Conservation (phyloP, 2,888 invertebrate species). For the Polydrusus pterygomalis region DNA sequence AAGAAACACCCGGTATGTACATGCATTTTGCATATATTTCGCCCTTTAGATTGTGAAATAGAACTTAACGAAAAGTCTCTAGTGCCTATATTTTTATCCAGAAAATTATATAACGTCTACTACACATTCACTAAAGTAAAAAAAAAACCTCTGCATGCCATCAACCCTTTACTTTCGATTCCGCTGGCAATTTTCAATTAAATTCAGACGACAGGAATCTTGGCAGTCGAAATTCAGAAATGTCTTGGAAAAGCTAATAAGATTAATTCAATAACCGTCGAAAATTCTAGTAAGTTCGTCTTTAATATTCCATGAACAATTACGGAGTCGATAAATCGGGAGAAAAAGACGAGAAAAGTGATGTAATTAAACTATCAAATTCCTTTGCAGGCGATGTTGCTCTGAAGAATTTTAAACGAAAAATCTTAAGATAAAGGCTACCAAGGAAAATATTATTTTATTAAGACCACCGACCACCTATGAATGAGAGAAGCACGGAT, state of each 20-base stretch:
- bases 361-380: constrained; percentile 55
- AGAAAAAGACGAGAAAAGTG: constrained; percentile 50
- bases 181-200: constrained; percentile 45
- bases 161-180: constrained; percentile 44
- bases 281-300: constrained; percentile 52
- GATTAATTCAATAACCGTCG: constrained; percentile 60
- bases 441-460: neutral
- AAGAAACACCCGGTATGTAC: no score
- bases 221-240: constrained; percentile 39
- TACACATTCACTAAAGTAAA: no score
- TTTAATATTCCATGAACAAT: constrained; percentile 59
- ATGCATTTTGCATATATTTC: no score
- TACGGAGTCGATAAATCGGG: constrained; percentile 58
- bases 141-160: neutral
- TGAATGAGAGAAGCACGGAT: no score
- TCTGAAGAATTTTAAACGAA: constrained; percentile 35
- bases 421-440: constrained; percentile 1
- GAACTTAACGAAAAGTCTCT: no score
- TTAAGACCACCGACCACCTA: no score
- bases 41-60: no score
- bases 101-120: no score
- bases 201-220: constrained; percentile 40
- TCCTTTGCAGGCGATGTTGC: constrained; percentile 33
- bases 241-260: constrained; percentile 54
- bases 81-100: no score